Percentiles rank a stretch among this genome's conserved stretches.
Conservation (phyloP, 2,113 vertebrate genomes). For the Alethe castanea region DNA sequence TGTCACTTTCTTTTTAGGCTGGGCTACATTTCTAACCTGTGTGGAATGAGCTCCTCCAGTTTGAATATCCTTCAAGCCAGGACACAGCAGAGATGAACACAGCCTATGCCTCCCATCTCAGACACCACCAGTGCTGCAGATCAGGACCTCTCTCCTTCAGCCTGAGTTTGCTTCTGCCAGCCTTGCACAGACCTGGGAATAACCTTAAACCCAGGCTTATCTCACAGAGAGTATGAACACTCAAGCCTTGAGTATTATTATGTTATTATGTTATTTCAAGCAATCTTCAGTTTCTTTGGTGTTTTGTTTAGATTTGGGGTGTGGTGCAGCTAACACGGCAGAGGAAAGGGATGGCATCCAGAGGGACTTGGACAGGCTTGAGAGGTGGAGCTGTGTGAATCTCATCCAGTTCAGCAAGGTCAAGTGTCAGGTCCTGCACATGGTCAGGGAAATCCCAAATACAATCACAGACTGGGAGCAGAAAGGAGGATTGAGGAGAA, state of each 20-base stretch:
- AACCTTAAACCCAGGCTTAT: neutral
- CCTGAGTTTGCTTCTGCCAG: neutral
- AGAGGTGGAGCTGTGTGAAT: neutral
- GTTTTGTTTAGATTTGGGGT: neutral
- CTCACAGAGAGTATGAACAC: neutral
- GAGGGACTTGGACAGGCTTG: neutral
- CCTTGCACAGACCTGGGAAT: neutral
- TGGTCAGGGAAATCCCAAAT: neutral
- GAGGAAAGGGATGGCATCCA: neutral
- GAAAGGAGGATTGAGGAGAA: neutral
- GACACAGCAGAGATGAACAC: neutral
- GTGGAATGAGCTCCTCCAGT: neutral
- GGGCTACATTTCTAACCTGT: neutral
- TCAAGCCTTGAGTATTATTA: neutral
- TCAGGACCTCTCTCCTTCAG: neutral
- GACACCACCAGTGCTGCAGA: neutral
- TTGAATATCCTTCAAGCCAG: neutral
- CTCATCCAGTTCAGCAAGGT: neutral
- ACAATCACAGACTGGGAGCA: neutral
- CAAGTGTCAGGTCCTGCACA: neutral
- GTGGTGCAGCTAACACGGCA: accelerated
- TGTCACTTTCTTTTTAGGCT: neutral
- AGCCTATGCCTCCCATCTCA: neutral
- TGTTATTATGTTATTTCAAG: neutral
- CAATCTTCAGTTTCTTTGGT: neutral